A percentile compares a stretch with the other conserved stretches of the same genome.
Conservation (phyloP, 2,113 vertebrate genomes). For the Myrmecophaga tridactyla region DNA sequence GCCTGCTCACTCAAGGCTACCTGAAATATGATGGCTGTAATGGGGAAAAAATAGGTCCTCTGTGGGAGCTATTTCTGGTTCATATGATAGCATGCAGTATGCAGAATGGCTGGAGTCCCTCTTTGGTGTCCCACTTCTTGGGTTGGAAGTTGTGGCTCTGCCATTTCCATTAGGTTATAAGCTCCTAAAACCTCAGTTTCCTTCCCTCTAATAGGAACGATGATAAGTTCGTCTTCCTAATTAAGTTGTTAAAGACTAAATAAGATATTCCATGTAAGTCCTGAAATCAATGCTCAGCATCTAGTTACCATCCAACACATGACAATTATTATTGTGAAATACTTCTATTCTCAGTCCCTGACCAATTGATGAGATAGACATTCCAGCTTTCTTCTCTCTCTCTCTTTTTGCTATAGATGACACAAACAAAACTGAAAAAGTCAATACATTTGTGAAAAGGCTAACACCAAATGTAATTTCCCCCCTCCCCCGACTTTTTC, state of each 20-base stretch:
- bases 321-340: not conserved
- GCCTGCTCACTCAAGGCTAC: not conserved
- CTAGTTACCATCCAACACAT: not conserved
- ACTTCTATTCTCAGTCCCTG: not conserved
- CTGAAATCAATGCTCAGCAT: not conserved
- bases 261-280: not conserved
- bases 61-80: not conserved
- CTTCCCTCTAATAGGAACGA: not conserved
- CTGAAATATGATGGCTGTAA: fast-evolving
- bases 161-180: not conserved
- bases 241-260: constrained; percentile 13
- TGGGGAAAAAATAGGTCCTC: too few species aligned
- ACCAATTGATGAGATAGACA: not conserved
- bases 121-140: not conserved
- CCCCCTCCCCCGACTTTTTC: not conserved
- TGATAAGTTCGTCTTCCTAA: not conserved
- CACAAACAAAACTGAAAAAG: not conserved
- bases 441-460: not conserved
- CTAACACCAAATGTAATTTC: not conserved
- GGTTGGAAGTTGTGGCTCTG: not conserved
- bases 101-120: fast-evolving
- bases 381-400: too few species aligned
- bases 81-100: not conserved
- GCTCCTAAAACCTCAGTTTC: not conserved
- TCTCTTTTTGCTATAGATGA: not conserved